Conservation (phyloP, 2,797 vertebrate genomes). For the Megalops cyprinoides region DNA sequence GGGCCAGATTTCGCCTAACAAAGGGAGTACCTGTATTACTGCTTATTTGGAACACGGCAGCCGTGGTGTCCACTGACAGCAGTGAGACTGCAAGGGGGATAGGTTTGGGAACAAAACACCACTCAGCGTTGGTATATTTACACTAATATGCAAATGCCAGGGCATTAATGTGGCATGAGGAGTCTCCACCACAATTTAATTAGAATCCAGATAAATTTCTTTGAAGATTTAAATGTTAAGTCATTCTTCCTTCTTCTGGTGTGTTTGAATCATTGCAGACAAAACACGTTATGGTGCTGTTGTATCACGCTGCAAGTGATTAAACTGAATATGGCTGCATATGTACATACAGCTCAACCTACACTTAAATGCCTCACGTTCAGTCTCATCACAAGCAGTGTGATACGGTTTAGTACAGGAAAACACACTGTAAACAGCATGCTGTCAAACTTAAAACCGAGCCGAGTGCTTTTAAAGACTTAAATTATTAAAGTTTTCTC, state of each 20-base stretch:
- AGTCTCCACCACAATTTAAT: conserved; percentile 68
- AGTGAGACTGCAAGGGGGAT: neutral
- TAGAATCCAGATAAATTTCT: conserved; percentile 68
- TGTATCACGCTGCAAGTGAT: neutral
- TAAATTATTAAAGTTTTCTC: too few relatives aligned
- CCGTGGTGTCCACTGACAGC: neutral
- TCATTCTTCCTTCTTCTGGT: conserved; percentile 34
- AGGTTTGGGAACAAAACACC: neutral
- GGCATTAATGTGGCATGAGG: conserved; percentile 62
- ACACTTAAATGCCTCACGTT: neutral
- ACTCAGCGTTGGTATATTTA: conserved; percentile 61
- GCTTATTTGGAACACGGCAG: conserved; percentile 15
- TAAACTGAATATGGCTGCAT: conserved; percentile 3
- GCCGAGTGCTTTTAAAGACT: too few relatives aligned
- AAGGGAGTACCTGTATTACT: conserved; percentile 4
- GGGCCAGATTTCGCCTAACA: conserved; percentile 16
- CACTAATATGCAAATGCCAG: conserved; percentile 58
- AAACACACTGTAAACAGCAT: too few relatives aligned
- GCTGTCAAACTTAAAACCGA: too few relatives aligned
- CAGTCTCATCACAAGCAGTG: too few relatives aligned
- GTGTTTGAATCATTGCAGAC: conserved; percentile 30
- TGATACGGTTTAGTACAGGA: too few relatives aligned
- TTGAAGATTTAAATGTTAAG: conserved; percentile 66
- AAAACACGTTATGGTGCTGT: conserved; percentile 15
- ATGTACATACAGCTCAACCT: conserved; percentile 11